Percentiles rank a stretch among this genome's conserved stretches.
Conservation (phyloP, 1,140 invertebrate genomes). For the Cotesia glomerata region DNA sequence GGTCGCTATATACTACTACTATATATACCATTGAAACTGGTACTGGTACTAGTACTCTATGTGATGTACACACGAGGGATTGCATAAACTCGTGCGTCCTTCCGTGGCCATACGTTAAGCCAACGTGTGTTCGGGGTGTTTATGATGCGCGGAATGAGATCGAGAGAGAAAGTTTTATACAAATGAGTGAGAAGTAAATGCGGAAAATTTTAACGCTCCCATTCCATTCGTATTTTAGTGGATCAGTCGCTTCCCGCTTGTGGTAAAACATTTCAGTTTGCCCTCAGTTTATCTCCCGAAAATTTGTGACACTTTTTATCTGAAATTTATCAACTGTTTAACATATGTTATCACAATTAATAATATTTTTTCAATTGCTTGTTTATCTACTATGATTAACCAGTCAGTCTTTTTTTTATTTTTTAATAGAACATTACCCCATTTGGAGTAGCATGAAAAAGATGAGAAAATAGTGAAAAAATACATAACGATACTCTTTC, state of each 20-base stretch:
- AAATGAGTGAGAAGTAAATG: not conserved
- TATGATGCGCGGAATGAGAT: conserved; percentile 15
- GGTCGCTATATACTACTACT: conserved; percentile 19
- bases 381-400: too few relatives aligned
- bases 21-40: too few relatives aligned
- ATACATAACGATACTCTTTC: not conserved
- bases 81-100: conserved; percentile 15
- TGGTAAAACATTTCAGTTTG: conserved; percentile 57
- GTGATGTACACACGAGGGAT: conserved; percentile 29
- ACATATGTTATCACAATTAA: too few relatives aligned
- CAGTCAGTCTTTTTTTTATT: not conserved
- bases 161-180: conserved; percentile 1
- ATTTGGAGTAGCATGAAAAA: not conserved
- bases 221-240: conserved; percentile 25
- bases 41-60: not conserved
- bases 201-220: conserved; percentile 18
- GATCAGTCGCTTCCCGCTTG: conserved; percentile 51
- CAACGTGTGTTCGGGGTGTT: conserved; percentile 27
- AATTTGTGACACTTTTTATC: conserved; percentile 12
- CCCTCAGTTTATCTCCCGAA: conserved; percentile 34
- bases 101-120: not conserved
- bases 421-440: not conserved
- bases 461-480: not conserved
- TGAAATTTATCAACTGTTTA: too few relatives aligned
- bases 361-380: too few relatives aligned